Evolutionary conservation across 2,797 vertebrate species (phyloP), one percentile per base, ranked within the genome.

Genomic region (Helostoma temminkii): DNA sequence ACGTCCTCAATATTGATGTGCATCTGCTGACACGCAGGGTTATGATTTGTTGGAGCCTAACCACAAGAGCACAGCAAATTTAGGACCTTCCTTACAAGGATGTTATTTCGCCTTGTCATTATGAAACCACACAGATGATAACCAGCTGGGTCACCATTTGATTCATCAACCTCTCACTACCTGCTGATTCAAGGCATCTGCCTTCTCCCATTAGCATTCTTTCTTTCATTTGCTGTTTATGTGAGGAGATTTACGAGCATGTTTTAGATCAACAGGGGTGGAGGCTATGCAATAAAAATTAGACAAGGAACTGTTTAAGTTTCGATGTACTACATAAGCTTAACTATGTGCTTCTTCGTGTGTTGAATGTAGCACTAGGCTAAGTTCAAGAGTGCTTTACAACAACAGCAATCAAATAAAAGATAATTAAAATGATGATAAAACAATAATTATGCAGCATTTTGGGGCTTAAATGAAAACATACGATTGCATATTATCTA

Each of bases 111-210:
- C 66, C 58, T 65, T 54, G 26, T 41, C 2, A 86, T 83, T 58
- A 70, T 19, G 24, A 83, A 80, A 78, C 74, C 82, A 53, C 77
- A 71, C 0, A 21, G 28, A 4, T 32, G 7, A 69, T 39, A 34
- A 34, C 42, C 45, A 9, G 24, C 50, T 30, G 55, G 18, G 60
- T 75, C 83, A 78, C 56, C 41, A 12, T 36, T 76, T 81, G 76
- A 89, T 71, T 87, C 85, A 82, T 66, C 24, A 57, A 36, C 6
- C 2, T 25, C 24, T 18, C 30, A 34, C 26, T 12, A 48, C 46
- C 41, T 42, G 54, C 42, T 62, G 55, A 22, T 39, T 45, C 3
- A 57, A 60, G 62, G 48, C 24, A 21, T 16, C 2, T 6, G 30
- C 9, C 1, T 5, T 30, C n/a, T 54, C 1, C 22, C 32, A 45